Evolutionary conservation across 92 coral and sea anemone species (phyloP).

Genomic region (Umimayanthus kanabou): DNA sequence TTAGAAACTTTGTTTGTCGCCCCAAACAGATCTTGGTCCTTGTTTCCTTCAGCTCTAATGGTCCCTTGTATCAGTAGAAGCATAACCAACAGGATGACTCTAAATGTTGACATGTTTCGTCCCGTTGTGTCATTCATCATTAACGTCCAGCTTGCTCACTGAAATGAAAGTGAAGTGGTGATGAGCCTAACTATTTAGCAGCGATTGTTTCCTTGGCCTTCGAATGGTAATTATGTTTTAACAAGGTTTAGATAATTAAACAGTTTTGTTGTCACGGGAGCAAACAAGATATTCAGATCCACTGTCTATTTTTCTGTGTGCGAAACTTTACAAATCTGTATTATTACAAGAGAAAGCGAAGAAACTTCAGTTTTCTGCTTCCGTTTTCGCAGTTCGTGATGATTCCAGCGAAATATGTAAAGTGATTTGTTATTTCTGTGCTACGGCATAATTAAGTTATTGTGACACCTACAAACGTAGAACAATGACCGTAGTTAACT

Average conservation of each 20-base stretch:
- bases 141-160: not conserved
- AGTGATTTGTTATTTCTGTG: too few species aligned
- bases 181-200: not conserved
- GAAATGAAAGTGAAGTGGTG: not conserved
- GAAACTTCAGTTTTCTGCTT: too few species aligned
- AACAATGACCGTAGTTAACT: not conserved
- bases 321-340: not conserved
- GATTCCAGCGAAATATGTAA: too few species aligned
- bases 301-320: not conserved
- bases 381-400: too few species aligned
- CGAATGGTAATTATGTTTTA: not conserved
- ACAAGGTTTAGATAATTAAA: not conserved
- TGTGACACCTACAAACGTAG: too few species aligned
- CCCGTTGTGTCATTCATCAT: constrained; percentile 4
- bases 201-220: not conserved
- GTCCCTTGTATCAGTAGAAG: not conserved
- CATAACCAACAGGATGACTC: not conserved
- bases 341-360: too few species aligned
- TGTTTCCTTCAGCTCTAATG: not conserved
- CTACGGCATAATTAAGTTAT: too few species aligned
- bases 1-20: not conserved
- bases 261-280: not conserved
- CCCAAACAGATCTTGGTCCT: not conserved
- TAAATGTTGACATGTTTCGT: not conserved
- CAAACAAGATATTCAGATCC: not conserved